phyloP scores from a whole-genome alignment of 1,140 invertebrate species.

The Littorina saxatilis region DNA sequence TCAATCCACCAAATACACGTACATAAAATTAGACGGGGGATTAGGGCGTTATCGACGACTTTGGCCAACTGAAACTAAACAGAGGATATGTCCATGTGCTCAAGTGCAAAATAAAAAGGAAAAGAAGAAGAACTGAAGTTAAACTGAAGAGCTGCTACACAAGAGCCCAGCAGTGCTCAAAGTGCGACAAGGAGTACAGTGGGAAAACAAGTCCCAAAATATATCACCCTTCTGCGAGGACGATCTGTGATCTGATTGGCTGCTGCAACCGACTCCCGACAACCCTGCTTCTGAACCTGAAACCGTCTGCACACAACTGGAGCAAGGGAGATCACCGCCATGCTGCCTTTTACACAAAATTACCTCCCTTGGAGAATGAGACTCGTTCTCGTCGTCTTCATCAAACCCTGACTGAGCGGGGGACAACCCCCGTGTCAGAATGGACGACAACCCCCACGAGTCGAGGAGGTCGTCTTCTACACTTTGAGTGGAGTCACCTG shows the following conservation, averaged over 20 bases:
- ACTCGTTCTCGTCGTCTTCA: background rate
- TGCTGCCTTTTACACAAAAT: background rate
- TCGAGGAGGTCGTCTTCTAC: conserved; percentile 25
- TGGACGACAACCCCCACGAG: conserved; percentile 28
- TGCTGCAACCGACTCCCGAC: background rate
- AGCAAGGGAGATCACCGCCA: background rate
- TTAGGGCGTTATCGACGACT: no score
- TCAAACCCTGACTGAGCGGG: background rate
- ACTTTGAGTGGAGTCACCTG: background rate
- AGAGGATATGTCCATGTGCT: conserved; percentile 13
- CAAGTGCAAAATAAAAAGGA: background rate
- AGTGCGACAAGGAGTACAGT: background rate
- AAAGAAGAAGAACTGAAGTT: background rate
- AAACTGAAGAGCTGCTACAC: background rate
- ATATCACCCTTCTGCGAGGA: background rate
- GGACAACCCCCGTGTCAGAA: conserved; percentile 14
- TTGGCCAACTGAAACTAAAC: no score
- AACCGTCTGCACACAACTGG: conserved; percentile 5
- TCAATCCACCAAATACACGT: no score
- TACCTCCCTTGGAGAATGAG: conserved; percentile 5
- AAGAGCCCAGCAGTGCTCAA: conserved; percentile 17
- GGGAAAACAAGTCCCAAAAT: conserved; percentile 1
- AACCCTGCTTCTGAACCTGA: conserved; percentile 11
- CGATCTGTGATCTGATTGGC: background rate
- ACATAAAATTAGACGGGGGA: no score